Evolutionary conservation across 92 coral and sea anemone genomes (phyloP).

Genomic region (Meandrina meandrites): DNA sequence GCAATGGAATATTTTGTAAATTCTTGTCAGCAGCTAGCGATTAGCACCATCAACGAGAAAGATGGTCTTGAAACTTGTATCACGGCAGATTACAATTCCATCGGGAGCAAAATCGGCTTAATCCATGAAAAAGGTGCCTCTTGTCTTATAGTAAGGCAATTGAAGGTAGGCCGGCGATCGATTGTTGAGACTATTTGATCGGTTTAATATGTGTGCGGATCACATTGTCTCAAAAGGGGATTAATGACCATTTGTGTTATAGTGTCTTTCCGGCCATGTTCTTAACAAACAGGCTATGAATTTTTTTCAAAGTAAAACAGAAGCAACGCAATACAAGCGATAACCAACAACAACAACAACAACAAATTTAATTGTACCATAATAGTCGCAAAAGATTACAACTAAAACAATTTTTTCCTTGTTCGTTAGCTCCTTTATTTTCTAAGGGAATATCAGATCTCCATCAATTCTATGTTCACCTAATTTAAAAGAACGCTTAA

Average conservation of each 20-base stretch:
- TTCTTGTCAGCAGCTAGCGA: not conserved
- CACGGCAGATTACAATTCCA: not conserved
- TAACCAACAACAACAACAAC: not conserved
- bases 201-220: not conserved
- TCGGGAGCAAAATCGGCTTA: not conserved
- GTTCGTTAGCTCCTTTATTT: not conserved
- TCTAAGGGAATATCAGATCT: not conserved
- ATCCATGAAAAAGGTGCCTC: not conserved
- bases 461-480: not conserved
- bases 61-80: too few relatives aligned
- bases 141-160: not conserved
- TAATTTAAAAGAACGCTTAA: not conserved
- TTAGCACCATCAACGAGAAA: not conserved
- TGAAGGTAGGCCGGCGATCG: not conserved
- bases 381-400: not conserved
- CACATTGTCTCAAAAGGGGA: constrained; percentile 4
- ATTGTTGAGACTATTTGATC: constrained; percentile 2
- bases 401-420: not conserved
- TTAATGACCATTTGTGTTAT: not conserved
- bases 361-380: not conserved
- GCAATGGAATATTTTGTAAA: constrained; percentile 1
- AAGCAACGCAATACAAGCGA: not conserved
- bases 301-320: not conserved
- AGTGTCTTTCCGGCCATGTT: not conserved
- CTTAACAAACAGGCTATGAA: not conserved